Evolutionary conservation across 2,797 vertebrate genomes (phyloP), one percentile per base, ranked within the genome.

Genomic region (Carapus acus): DNA sequence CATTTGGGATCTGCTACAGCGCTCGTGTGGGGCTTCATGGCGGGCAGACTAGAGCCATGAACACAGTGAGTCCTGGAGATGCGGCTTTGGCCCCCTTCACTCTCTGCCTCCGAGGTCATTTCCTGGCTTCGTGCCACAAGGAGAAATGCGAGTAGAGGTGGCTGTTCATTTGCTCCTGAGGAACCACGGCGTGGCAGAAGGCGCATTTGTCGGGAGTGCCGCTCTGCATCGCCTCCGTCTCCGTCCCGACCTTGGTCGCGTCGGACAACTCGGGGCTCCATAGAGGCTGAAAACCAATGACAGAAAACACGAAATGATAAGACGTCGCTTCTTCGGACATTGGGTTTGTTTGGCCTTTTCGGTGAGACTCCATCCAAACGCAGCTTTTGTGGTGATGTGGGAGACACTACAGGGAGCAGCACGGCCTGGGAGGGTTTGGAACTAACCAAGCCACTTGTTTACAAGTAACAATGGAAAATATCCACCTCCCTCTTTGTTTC

Each of bases 71-170:
- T 79, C 78, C 76, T 23, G 46, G 60, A 63, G 71, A 56, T 54
- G 62, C 40, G 60, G 72, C 56, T 51, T 74, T 19, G 46, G 49
- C 54, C 76, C 34, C n/a, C 9, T 36, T 71, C 69, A 72, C 71
- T 67, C 62, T 69, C 58, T 65, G 71, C 57, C 41, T 62, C 48
- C 64, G 44, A 52, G 69, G 79, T 88, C 85, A 88, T 77, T 85
- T 76, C 83, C 87, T 88, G 70, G 87, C 87, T 71, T 91, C 86
- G 64, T 78, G 87, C 82, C 90, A 86, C 37, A 38, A 57, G 29
- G 81, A 85, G 85, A 91, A 96, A 88, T 98, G 96, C 73, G 87
- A 93, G 89, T 94, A 93, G 79, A 99, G 94, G 89, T 99, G 95
- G 84, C 90, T 88, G 76, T 93, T 90, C 89, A 98, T 93, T 82